These are phyloP conservation scores for Pachyseris speciosa DNA, from an alignment of 64 coral and sea anemone genomes.

Conservation along the genomic window DNA sequence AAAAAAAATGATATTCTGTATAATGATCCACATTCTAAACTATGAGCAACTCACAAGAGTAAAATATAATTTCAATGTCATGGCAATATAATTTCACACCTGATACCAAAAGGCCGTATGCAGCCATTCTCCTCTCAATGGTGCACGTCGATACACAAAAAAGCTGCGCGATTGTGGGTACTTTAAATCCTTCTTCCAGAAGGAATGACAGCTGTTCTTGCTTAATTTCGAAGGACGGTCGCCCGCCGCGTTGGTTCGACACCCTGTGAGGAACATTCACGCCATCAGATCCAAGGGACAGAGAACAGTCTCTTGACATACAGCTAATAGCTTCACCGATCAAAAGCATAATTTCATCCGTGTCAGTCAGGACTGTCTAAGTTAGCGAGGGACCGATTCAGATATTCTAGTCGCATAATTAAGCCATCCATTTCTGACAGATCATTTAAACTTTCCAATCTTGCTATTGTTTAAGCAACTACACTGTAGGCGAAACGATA, in stretches of 20 bases:
- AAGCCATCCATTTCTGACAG: constrained; percentile 14
- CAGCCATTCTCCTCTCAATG: background rate
- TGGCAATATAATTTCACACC: too few species aligned
- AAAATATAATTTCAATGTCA: too few species aligned
- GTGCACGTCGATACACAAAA: background rate
- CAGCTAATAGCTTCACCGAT: background rate
- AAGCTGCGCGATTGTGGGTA: background rate
- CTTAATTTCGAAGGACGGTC: background rate
- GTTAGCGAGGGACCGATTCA: background rate
- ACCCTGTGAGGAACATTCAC: background rate
- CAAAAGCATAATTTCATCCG: background rate
- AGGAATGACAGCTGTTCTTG: background rate
- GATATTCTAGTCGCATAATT: background rate
- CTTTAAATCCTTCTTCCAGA: background rate
- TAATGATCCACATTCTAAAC: too few species aligned
- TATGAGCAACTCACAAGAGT: too few species aligned
- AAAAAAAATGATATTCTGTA: too few species aligned
- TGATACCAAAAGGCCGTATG: background rate
- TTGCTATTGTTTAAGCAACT: background rate
- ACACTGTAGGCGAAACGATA: background rate
- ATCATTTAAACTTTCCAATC: background rate
- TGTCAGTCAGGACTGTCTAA: background rate
- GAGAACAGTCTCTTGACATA: background rate
- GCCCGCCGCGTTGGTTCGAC: background rate
- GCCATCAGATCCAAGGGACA: background rate